Evolutionary conservation across 2,888 invertebrate species (phyloP).

Genomic region (Isotomurus palustris): DNA sequence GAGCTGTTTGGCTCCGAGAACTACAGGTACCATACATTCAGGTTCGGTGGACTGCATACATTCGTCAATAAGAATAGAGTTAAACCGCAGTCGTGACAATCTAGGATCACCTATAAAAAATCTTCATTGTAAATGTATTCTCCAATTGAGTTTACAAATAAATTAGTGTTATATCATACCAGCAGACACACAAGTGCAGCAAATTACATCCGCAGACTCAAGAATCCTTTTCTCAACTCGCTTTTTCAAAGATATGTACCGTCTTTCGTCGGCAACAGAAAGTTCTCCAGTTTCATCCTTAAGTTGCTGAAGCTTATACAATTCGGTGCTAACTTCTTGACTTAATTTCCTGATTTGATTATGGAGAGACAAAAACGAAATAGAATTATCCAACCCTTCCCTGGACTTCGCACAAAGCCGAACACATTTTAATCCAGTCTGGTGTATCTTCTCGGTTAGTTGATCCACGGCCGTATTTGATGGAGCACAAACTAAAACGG

Average conservation of each 20-base stretch:
- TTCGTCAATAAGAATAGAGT: slow-evolving; percentile 94
- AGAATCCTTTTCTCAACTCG: slow-evolving; percentile 83
- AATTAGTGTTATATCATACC: slow-evolving; percentile 50
- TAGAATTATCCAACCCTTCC: slow-evolving; percentile 96
- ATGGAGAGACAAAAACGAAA: slow-evolving; percentile 92
- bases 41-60: slow-evolving; percentile 79
- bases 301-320: slow-evolving; percentile 89
- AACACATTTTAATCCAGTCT: slow-evolving; percentile 88
- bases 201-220: slow-evolving; percentile 96
- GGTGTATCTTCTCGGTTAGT: slow-evolving; percentile 96
- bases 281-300: slow-evolving; percentile 98
- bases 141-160: neutral
- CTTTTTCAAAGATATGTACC: slow-evolving; percentile 84
- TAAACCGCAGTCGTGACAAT: slow-evolving; percentile 86
- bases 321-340: slow-evolving; percentile 71
- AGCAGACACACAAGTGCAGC: slow-evolving; percentile 98
- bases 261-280: slow-evolving; percentile 89
- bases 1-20: slow-evolving; percentile 84
- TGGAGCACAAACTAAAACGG: slow-evolving; percentile 94
- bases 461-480: slow-evolving; percentile 99
- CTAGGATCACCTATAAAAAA: slow-evolving; percentile 68
- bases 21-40: slow-evolving; percentile 98
- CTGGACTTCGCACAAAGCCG: slow-evolving; percentile 95
- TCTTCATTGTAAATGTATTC: neutral
- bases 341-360: slow-evolving; percentile 95